phyloP scores from a whole-genome alignment of 1,140 invertebrate species.

The Drosophila teissieri region DNA sequence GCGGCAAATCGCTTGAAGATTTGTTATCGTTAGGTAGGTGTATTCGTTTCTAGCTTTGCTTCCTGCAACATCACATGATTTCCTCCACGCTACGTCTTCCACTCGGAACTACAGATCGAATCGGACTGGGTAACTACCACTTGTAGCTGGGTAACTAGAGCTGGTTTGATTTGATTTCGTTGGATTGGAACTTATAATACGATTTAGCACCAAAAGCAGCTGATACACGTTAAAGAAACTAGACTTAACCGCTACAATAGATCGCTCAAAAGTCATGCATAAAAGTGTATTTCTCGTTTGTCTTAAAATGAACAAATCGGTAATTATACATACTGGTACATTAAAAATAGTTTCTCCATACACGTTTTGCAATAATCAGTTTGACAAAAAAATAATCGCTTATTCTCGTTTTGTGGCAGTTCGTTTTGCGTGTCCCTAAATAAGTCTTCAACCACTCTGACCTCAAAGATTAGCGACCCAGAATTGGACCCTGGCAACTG shows the following conservation, averaged over 20 bases:
- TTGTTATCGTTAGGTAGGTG: constrained; percentile 73
- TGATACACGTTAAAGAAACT: constrained; percentile 72
- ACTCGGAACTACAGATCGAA: constrained; percentile 23
- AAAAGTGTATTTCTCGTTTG: constrained; percentile 46
- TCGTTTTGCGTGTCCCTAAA: constrained; percentile 42
- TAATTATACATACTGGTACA: constrained; percentile 31
- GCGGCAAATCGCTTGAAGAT: constrained; percentile 44
- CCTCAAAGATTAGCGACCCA: constrained; percentile 12
- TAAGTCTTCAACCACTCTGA: constrained; percentile 24
- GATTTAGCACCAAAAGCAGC: constrained; percentile 79
- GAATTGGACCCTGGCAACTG: constrained; percentile 24
- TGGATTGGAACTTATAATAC: constrained; percentile 59
- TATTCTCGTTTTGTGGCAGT: constrained; percentile 65
- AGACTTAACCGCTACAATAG: constrained; percentile 75
- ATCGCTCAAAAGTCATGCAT: constrained; percentile 63
- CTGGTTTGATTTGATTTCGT: constrained; percentile 40
- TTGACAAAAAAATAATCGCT: constrained; percentile 44
- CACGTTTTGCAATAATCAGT: constrained; percentile 28
- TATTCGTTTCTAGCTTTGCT: constrained; percentile 82
- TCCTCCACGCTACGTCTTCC: constrained; percentile 17
- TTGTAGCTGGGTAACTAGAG: constrained; percentile 3
- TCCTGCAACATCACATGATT: constrained; percentile 81
- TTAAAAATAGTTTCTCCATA: constrained; percentile 58
- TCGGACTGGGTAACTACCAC: constrained; percentile 29
- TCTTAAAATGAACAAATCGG: constrained; percentile 60